Conservation (phyloP, 2,888 invertebrate genomes). For the Meiosimyza decipiens region DNA sequence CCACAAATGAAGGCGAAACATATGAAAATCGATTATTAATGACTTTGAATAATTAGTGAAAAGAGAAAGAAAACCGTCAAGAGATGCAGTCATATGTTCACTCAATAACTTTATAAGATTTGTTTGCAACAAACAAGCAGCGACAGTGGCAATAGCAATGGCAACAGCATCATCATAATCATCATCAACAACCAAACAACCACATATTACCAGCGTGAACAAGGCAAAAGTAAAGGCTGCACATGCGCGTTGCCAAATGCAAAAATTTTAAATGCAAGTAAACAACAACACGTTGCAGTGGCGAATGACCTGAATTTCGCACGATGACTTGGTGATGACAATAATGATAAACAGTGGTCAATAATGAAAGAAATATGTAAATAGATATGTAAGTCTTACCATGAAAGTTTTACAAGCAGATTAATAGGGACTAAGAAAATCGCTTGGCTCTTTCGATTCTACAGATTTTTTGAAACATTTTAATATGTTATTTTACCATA, state of each 20-base stretch:
- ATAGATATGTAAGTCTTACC: too few relatives aligned
- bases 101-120: constrained; percentile 15
- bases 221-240: constrained; percentile 12
- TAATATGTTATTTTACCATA: too few relatives aligned
- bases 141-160: constrained; percentile 7
- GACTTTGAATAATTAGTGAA: constrained; percentile 54
- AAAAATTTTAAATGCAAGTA: not conserved
- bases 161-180: constrained; percentile 2
- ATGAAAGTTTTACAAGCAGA: too few relatives aligned
- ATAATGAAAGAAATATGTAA: not conserved
- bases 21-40: constrained; percentile 61
- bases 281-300: too few relatives aligned
- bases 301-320: constrained; percentile 29
- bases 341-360: not conserved
- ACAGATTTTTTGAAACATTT: too few relatives aligned
- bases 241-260: not conserved
- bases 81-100: too few relatives aligned
- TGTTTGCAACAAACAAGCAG: not conserved
- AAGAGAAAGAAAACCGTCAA: not conserved
- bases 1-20: constrained; percentile 7
- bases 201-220: not conserved
- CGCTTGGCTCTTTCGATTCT: too few relatives aligned
- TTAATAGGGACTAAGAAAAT: too few relatives aligned
- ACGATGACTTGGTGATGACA: constrained; percentile 3
- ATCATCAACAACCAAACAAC: not conserved